Evolutionary conservation across 2,888 invertebrate species (phyloP).

Genomic region (Agrypnus murinus): DNA sequence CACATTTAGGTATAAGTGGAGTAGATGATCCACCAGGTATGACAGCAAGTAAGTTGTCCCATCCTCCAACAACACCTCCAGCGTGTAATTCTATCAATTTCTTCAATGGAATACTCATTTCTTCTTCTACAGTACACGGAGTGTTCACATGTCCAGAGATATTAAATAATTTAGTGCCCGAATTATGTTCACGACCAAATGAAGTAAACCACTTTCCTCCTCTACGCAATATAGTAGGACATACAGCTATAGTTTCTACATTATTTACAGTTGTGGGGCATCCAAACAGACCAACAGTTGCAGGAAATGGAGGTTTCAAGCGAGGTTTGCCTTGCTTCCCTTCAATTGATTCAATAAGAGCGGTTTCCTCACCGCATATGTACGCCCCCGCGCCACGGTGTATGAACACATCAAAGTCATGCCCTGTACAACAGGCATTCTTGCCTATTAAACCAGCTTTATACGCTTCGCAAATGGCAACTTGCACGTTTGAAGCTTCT

Average conservation of each 20-base stretch:
- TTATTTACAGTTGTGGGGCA: constrained; percentile 99
- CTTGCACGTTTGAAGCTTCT: constrained; percentile 98
- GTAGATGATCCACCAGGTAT: constrained; percentile 99
- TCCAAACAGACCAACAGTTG: constrained; percentile 98
- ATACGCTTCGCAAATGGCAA: constrained; percentile 98
- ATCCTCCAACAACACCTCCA: constrained; percentile 97
- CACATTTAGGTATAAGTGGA: constrained; percentile 95
- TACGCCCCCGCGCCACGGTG: constrained; percentile 99
- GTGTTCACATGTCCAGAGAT: constrained; percentile 99
- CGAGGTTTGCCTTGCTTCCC: constrained; percentile 99
- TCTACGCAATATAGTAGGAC: constrained; percentile 88
- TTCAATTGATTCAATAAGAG: constrained; percentile 98
- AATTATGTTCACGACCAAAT: constrained; percentile 96
- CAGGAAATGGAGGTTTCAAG: constrained; percentile 99
- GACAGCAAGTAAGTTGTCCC: constrained; percentile 98
- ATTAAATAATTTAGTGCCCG: constrained; percentile 98
- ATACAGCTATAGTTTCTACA: constrained; percentile 98
- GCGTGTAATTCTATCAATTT: constrained; percentile 97
- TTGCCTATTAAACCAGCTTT: constrained; percentile 96
- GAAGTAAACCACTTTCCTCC: constrained; percentile 97
- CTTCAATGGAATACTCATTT: constrained; percentile 97
- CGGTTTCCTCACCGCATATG: constrained; percentile 99
- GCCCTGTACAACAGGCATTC: constrained; percentile 96
- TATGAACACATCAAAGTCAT: constrained; percentile 97
- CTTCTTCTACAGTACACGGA: constrained; percentile 99